These are phyloP conservation scores for Petromus typicus DNA, from an alignment of 2,113 vertebrate genomes.

Conservation along the genomic window DNA sequence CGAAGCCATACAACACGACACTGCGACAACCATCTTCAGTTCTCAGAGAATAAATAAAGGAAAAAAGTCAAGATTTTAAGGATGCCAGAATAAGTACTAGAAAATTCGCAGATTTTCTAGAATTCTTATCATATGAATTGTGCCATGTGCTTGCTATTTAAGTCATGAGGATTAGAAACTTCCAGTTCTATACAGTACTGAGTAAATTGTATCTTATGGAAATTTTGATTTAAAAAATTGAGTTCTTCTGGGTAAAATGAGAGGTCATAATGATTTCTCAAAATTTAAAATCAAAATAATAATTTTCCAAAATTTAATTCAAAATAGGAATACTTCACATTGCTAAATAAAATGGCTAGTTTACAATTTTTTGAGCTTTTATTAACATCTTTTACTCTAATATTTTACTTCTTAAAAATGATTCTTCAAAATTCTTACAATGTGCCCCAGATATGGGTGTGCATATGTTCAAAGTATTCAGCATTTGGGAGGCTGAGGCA, in stretches of 20 bases:
- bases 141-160: neutral
- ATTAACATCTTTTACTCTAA: neutral
- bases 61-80: neutral
- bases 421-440: neutral
- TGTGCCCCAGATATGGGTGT: rapidly evolving
- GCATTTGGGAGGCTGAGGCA: neutral
- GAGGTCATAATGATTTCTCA: conserved; percentile 24
- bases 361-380: conserved; percentile 23
- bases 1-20: neutral
- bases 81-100: neutral
- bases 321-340: conserved; percentile 38
- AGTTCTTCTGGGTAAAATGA: conserved; percentile 36
- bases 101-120: neutral
- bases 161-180: neutral
- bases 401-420: neutral
- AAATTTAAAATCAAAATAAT: too few relatives aligned
- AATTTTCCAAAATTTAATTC: conserved; percentile 36
- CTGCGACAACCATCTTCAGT: neutral
- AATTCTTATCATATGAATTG: neutral
- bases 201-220: conserved; percentile 29
- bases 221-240: conserved; percentile 53
- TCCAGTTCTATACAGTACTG: neutral
- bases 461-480: neutral
- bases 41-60: neutral
- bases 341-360: conserved; percentile 19